Conservation (phyloP, 2,888 invertebrate genomes). For the Microctonus hyperodae region DNA sequence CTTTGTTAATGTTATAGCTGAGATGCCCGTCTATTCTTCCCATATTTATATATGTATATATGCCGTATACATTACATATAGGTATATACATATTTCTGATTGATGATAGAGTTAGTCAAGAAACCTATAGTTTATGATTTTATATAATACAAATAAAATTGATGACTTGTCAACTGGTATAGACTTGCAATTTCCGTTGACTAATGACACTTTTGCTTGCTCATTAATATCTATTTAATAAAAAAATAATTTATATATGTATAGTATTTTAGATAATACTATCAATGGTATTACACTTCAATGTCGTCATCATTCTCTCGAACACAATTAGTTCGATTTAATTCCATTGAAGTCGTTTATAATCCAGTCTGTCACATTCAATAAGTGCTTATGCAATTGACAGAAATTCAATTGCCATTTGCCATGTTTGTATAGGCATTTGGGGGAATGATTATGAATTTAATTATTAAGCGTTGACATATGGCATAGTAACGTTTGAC, state of each 20-base stretch:
- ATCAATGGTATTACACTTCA: background rate
- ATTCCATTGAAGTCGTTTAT: background rate
- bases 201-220: background rate
- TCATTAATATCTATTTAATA: background rate
- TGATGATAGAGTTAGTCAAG: background rate
- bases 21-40: background rate
- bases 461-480: conserved; percentile 3
- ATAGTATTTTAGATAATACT: background rate
- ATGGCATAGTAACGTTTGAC: background rate
- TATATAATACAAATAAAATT: background rate
- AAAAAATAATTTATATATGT: background rate
- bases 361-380: background rate
- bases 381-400: background rate
- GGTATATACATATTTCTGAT: background rate
- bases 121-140: background rate
- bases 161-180: background rate
- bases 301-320: background rate
- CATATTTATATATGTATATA: no score
- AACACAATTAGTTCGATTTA: background rate
- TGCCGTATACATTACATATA: background rate
- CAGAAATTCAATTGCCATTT: background rate
- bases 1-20: background rate
- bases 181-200: background rate
- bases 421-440: background rate
- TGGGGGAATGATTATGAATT: background rate